Evolutionary conservation across 2,797 vertebrate genomes (phyloP).

Genomic region (Saxicola maurus): DNA sequence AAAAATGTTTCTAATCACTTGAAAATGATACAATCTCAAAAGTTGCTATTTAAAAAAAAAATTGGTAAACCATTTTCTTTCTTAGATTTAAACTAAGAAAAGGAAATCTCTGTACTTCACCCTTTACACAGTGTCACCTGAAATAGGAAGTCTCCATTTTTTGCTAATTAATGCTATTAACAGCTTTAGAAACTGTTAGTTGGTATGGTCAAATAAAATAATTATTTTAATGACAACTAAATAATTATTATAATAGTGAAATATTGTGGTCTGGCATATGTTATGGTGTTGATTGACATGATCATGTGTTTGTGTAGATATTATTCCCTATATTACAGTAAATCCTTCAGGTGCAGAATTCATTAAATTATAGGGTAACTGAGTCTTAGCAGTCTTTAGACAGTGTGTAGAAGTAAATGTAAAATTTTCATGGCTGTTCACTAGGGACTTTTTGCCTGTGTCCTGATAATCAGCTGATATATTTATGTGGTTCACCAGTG

Average conservation of each 20-base stretch:
- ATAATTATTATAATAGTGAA: conserved; percentile 13
- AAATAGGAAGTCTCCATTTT: conserved; percentile 19
- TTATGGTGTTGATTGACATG: neutral
- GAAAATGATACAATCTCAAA: neutral
- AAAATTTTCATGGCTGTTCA: neutral
- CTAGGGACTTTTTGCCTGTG: neutral
- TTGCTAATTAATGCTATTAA: conserved; percentile 52
- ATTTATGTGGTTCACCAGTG: neutral
- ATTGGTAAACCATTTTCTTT: conserved; percentile 2
- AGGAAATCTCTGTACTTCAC: neutral
- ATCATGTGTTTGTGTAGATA: conserved; percentile 5
- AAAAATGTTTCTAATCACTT: neutral
- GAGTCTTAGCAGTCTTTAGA: neutral
- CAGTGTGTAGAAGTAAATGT: neutral
- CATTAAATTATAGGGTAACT: neutral
- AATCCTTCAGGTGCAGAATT: neutral
- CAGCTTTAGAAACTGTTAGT: conserved; percentile 2
- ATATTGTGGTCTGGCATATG: neutral
- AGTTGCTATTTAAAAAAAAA: neutral
- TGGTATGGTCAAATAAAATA: conserved; percentile 23
- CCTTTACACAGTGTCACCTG: neutral
- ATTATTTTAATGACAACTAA: neutral
- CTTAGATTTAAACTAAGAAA: neutral
- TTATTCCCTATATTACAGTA: neutral
- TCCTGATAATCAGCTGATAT: neutral